phyloP scores from a whole-genome alignment of 2,888 invertebrate species.

The Eupithecia pulchellata region DNA sequence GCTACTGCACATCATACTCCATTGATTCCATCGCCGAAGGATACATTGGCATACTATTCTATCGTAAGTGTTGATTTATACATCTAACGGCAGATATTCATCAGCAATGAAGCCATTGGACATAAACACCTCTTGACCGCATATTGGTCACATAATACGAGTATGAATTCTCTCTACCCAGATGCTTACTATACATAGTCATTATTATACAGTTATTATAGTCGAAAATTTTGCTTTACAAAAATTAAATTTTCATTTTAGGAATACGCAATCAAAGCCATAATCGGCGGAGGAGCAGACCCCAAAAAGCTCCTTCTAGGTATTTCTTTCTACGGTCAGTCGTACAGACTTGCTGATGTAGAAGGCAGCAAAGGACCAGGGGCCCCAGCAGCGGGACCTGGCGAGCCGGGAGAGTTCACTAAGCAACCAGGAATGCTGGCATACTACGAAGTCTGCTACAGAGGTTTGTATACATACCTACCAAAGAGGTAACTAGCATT shows the following conservation, averaged over 20 bases:
- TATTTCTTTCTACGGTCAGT: constrained; percentile 94
- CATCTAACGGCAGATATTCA: background rate
- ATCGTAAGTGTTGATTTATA: constrained; percentile 81
- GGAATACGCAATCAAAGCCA: constrained; percentile 93
- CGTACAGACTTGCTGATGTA: constrained; percentile 87
- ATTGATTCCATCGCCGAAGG: constrained; percentile 87
- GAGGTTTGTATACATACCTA: constrained; percentile 66
- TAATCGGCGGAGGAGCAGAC: constrained; percentile 90
- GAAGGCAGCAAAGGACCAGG: constrained; percentile 82
- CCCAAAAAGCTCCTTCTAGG: constrained; percentile 92
- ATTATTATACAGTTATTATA: background rate
- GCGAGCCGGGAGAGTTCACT: constrained; percentile 92
- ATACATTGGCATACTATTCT: constrained; percentile 90
- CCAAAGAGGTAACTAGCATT: background rate
- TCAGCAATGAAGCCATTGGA: background rate
- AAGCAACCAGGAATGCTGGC: constrained; percentile 95
- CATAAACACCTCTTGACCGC: background rate
- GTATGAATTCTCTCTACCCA: background rate
- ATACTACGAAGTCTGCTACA: constrained; percentile 93
- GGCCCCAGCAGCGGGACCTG: constrained; percentile 89
- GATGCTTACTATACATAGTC: background rate
- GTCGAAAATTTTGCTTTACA: background rate
- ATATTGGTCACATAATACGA: no score
- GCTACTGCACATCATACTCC: constrained; percentile 93
- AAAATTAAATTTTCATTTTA: constrained; percentile 54